Conservation (phyloP, 2,797 vertebrate genomes). For the Phoebastria nigripes region DNA sequence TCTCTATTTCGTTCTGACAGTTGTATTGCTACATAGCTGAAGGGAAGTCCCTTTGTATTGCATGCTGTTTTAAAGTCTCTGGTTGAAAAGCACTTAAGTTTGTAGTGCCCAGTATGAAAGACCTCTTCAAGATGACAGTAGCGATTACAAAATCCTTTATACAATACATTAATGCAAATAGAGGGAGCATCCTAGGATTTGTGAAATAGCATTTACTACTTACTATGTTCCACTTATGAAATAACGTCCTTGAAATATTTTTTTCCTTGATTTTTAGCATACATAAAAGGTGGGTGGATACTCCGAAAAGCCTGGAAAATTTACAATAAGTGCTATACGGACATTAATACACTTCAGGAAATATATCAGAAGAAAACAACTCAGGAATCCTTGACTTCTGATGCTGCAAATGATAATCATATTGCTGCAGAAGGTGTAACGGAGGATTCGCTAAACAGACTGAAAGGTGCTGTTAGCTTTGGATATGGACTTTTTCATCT, state of each 20-base stretch:
- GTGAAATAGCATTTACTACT: background rate
- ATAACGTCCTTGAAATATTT: background rate
- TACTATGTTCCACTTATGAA: background rate
- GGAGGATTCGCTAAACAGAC: slow-evolving; percentile 88
- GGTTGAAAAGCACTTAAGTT: background rate
- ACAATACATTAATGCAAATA: background rate
- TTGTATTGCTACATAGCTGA: background rate
- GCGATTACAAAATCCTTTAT: background rate
- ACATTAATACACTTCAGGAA: slow-evolving; percentile 95
- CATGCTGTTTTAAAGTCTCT: background rate
- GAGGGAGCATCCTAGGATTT: background rate
- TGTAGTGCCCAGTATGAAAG: background rate
- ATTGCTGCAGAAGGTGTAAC: slow-evolving; percentile 79
- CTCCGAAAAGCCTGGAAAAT: slow-evolving; percentile 99
- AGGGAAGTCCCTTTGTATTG: background rate
- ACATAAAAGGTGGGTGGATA: slow-evolving; percentile 99
- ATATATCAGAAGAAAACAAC: slow-evolving; percentile 81
- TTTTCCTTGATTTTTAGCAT: slow-evolving; percentile 76
- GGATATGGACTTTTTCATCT: slow-evolving; percentile 99
- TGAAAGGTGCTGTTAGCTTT: slow-evolving; percentile 98
- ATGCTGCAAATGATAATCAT: slow-evolving; percentile 85
- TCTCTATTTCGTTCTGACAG: background rate
- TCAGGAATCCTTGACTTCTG: slow-evolving; percentile 74
- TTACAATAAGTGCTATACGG: slow-evolving; percentile 96
- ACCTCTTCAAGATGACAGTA: background rate